phyloP scores from a whole-genome alignment of 2,113 vertebrate species.

The Atlantisia rogersi region DNA sequence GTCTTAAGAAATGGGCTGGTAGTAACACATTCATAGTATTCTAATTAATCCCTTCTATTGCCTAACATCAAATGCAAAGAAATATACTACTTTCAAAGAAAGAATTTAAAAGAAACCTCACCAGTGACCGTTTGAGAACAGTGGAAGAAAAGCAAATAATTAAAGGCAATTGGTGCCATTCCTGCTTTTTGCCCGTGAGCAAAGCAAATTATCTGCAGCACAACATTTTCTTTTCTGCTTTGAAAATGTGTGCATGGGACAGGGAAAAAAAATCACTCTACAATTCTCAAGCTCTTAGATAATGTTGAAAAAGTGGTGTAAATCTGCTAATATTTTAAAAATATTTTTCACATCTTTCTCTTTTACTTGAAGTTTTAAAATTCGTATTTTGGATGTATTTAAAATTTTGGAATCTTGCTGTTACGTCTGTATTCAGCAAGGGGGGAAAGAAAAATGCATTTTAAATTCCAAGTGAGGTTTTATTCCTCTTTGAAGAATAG shows the following conservation, averaged over 20 bases:
- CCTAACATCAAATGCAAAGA: not conserved
- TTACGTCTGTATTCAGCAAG: not conserved
- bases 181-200: not conserved
- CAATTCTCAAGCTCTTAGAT: not conserved
- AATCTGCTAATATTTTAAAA: not conserved
- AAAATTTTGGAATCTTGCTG: not conserved
- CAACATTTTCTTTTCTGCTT: not conserved
- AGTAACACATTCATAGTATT: not conserved
- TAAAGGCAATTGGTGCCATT: not conserved
- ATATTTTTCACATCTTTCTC: not conserved
- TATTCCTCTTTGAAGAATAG: not conserved
- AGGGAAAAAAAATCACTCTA: not conserved
- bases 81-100: not conserved
- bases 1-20: not conserved
- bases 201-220: not conserved
- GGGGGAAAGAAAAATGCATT: not conserved
- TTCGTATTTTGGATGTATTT: not conserved
- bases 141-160: constrained; percentile 15
- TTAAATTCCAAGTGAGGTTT: not conserved
- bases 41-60: not conserved
- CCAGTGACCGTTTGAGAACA: not conserved
- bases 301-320: not conserved
- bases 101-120: not conserved
- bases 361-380: not conserved
- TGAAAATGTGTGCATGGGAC: not conserved